Evolutionary conservation across 2,888 invertebrate genomes (phyloP), one percentile per base, ranked within the genome.

Genomic region (Cephalotes varians): DNA sequence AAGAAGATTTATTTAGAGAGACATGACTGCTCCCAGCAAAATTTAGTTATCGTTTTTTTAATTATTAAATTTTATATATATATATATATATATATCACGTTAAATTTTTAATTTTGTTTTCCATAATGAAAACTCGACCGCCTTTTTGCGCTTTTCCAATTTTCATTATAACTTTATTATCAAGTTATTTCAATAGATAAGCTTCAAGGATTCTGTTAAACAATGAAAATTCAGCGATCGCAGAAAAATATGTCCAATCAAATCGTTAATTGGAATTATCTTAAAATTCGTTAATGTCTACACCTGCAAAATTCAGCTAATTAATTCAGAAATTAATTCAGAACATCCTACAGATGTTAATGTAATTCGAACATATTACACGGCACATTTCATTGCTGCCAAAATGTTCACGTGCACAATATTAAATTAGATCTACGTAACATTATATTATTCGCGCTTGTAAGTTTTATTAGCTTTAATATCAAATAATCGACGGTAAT

Each of bases 301-400:
- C 37, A 5, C n/a, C 18, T 15, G 67, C 31, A 21, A 34, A 65
- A 74, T 74, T 47, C 2, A 67, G 31, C 31, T 67, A 67, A 74
- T 65, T 74, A 67, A 74, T 74, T 47, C 47, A 1, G 47, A 10
- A 65, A n/a, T n/a, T n/a, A n/a, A n/a, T n/a, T n/a, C n/a, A n/a
- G n/a, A n/a, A 65, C 4, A n/a, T 21, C 10, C 12, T 12, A 12
- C n/a, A 60, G 21, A 40, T 28, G 25, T 73, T 10, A n/a, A n/a
- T n/a, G 21, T 31, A 73, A n/a, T 64, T 72, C 25, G 12, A 60
- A 31, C n/a, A 58, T 58, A 72, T 58, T 37, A 28, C n/a, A 40
- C n/a, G 40, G 18, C 21, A 18, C 15, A 47, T 74, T 74, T 74
- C 31, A 47, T 51, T 37, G 15, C 65, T 31, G 12, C 3, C 34